Base-by-base conservation (phyloP, 2,888 invertebrate species). In the Miltochrista miniata region DNA sequence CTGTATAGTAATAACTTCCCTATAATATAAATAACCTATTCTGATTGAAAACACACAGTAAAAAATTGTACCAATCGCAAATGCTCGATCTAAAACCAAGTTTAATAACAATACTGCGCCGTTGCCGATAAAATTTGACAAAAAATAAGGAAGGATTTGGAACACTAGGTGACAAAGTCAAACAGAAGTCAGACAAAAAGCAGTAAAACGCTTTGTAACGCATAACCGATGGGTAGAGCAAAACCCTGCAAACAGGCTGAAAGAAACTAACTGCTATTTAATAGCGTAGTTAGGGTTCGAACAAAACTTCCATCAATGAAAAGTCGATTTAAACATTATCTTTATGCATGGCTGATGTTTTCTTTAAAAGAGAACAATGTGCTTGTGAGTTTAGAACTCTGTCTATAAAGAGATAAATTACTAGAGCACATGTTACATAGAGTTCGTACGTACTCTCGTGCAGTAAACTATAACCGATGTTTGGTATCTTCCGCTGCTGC, bases 261-360 rank as follows among this genome's bases (percentile, higher is more conserved):
- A 83, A 81, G 82, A 81, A 82, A 78, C 79, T 79, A 83, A 83
- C 79, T 79, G 66, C 70, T 59, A 71, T 80, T 79, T 83, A 78
- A 84, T 83, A 73, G 69, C 68, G 71, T 72, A 72, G 73, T 74
- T 68, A 61, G 66, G 59, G 67, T 54, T 58, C 55, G 57, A 55
- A 65, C 66, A 59, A 69, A 72, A 70, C 66, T 65, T 48, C 50
- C 54, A 38, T 46, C 53, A 54, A 62, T 64, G 53, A 57, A 65
- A 52, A 36, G 12, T 51, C 46, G 47, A 58, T 61, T 62, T 46
- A 0, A 24, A 24, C 5, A 24, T 24, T 24, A 24, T 24, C 18
- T 24, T 24, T 24, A 24, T 24, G 18, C 5, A 24, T 24, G 2
- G 18, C 18, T 24, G 5, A 5, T 5, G 5, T 24, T 24, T 24